Conservation (phyloP, 2,888 invertebrate species). For the Matsumyia berberina region DNA sequence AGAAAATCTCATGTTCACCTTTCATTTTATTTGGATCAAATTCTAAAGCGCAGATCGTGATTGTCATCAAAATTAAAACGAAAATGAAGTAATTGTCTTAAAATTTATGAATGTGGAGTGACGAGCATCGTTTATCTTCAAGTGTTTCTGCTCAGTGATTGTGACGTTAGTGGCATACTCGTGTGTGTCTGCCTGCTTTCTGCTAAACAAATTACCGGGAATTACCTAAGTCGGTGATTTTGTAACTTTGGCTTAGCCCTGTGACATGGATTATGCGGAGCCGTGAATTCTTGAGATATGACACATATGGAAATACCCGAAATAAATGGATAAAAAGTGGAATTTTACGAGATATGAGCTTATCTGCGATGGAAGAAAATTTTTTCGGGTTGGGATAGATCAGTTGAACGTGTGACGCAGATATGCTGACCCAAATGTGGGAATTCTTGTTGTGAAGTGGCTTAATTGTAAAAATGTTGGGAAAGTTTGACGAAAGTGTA, state of each 20-base stretch:
- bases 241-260: conserved; percentile 10
- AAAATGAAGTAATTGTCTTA: neutral
- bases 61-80: conserved; percentile 2
- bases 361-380: neutral
- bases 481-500: neutral
- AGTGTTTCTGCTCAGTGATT: conserved; percentile 39
- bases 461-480: neutral
- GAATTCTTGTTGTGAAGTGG: neutral
- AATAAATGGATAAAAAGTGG: neutral
- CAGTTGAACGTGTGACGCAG: neutral
- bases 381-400: conserved; percentile 3
- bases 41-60: conserved; percentile 8
- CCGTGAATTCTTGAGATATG: conserved; percentile 12
- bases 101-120: conserved; percentile 10
- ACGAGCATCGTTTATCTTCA: conserved; percentile 11
- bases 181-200: neutral
- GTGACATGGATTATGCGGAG: neutral
- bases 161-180: conserved; percentile 21
- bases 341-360: neutral
- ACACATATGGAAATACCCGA: conserved; percentile 1
- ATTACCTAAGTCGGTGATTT: conserved; percentile 15
- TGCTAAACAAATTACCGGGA: conserved; percentile 1
- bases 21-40: neutral
- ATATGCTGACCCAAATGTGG: neutral
- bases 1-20: too few relatives aligned